Conservation (phyloP, 2,888 invertebrate species). For the Drosophila neotestacea region DNA sequence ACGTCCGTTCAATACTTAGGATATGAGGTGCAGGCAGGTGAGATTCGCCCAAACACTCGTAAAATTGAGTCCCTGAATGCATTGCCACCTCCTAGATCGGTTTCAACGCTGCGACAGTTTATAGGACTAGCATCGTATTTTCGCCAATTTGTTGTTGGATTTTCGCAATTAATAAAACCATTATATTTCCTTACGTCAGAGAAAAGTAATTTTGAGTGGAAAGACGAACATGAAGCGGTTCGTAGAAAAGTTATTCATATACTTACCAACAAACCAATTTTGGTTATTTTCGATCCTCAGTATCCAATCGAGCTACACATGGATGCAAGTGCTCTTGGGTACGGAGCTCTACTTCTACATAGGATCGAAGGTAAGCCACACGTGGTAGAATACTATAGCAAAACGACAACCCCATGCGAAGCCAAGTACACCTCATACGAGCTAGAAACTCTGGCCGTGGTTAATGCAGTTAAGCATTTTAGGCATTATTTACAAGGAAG, state of each 20-base stretch:
- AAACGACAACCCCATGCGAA: slow-evolving; percentile 4
- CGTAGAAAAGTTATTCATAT: not conserved
- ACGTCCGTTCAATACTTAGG: slow-evolving; percentile 10
- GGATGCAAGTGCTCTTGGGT: not conserved
- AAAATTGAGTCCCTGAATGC: not conserved
- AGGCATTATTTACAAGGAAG: slow-evolving; percentile 9
- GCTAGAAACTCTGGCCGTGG: slow-evolving; percentile 3
- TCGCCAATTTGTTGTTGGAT: not conserved
- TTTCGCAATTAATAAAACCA: slow-evolving; percentile 2
- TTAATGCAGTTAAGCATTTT: slow-evolving; percentile 16
- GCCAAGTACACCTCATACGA: slow-evolving; percentile 9
- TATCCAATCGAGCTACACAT: slow-evolving; percentile 8
- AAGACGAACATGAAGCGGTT: slow-evolving; percentile 1
- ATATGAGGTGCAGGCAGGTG: slow-evolving; percentile 10
- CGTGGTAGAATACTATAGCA: slow-evolving; percentile 15
- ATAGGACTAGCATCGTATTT: not conserved
- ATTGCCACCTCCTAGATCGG: not conserved
- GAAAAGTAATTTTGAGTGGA: slow-evolving; percentile 19
- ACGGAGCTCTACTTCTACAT: slow-evolving; percentile 11
- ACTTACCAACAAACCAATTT: slow-evolving; percentile 7
- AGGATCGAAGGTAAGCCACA: slow-evolving; percentile 12
- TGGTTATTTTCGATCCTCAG: slow-evolving; percentile 4
- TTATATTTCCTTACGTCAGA: slow-evolving; percentile 12
- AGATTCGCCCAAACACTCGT: not conserved
- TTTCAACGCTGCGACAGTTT: not conserved